Percentiles rank a stretch among this genome's conserved stretches.
Evolutionary conservation across 2,113 vertebrate species (phyloP).

Genomic region (Cyprinodon variegatus): DNA sequence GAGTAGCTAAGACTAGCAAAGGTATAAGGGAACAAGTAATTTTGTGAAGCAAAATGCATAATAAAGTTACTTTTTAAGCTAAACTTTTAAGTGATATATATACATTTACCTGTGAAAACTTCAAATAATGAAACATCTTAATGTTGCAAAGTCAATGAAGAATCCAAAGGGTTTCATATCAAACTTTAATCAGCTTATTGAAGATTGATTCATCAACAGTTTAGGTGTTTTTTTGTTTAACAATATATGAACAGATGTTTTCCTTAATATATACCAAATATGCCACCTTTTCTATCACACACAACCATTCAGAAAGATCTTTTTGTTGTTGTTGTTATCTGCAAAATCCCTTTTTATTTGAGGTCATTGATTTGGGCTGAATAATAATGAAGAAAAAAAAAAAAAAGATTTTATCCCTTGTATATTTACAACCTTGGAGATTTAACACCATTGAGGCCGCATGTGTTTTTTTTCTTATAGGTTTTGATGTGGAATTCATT

Average conservation of each 20-base stretch:
- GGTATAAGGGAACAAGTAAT: no score
- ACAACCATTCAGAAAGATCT: conserved; percentile 26
- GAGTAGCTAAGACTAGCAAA: no score
- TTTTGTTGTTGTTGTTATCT: conserved; percentile 2
- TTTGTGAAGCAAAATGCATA: no score
- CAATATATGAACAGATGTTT: conserved; percentile 48
- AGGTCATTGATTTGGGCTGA: conserved; percentile 39
- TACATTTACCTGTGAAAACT: no score
- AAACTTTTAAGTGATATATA: no score
- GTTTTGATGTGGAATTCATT: conserved; percentile 33
- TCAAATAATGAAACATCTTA: no score
- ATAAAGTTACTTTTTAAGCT: no score
- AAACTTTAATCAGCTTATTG: conserved; percentile 7
- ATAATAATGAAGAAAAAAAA: conserved; percentile 15
- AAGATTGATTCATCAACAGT: not conserved
- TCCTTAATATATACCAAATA: conserved; percentile 32
- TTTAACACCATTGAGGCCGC: conserved; percentile 33
- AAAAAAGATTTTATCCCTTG: conserved; percentile 28
- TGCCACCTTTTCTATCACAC: not conserved
- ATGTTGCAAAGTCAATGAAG: not conserved
- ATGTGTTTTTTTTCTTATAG: conserved; percentile 2
- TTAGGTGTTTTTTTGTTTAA: conserved; percentile 19
- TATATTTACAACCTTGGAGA: conserved; percentile 54
- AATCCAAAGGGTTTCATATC: not conserved
- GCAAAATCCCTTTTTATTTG: conserved; percentile 32